Conservation (phyloP, 2,888 invertebrate genomes). For the Nyleta sp. region DNA sequence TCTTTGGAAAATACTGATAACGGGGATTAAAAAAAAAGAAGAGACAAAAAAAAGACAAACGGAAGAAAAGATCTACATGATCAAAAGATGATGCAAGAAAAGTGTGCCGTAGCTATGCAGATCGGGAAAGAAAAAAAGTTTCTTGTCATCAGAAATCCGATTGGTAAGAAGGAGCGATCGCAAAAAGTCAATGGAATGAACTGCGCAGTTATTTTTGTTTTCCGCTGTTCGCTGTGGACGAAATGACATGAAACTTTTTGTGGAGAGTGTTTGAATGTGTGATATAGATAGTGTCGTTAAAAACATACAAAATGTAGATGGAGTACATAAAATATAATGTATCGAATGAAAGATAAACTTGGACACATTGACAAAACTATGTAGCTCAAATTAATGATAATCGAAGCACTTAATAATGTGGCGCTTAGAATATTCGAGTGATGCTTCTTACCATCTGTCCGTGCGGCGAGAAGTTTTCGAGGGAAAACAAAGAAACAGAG, state of each 20-base stretch:
- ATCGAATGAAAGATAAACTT: constrained; percentile 70
- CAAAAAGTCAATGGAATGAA: not conserved
- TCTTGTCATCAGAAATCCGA: constrained; percentile 49
- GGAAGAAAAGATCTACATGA: constrained; percentile 52
- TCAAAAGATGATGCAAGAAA: constrained; percentile 59
- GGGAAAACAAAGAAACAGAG: constrained; percentile 72
- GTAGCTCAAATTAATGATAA: constrained; percentile 72
- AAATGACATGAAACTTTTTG: constrained; percentile 61
- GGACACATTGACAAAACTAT: constrained; percentile 76
- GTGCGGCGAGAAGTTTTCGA: constrained; percentile 76
- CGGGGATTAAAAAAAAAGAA: constrained; percentile 1
- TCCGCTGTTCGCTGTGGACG: not conserved
- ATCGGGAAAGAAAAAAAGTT: constrained; percentile 40
- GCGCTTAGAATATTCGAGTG: constrained; percentile 75
- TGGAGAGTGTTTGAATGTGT: constrained; percentile 38
- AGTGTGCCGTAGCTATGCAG: constrained; percentile 55
- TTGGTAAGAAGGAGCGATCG: not conserved
- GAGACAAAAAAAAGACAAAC: constrained; percentile 6
- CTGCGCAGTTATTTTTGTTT: too few species aligned
- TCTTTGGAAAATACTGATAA: constrained; percentile 19
- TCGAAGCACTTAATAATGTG: constrained; percentile 78
- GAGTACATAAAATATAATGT: constrained; percentile 62
- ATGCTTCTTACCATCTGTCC: constrained; percentile 82
- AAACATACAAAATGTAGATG: constrained; percentile 60
- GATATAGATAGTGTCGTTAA: constrained; percentile 58